Evolutionary conservation across 2,888 invertebrate species (phyloP).

Genomic region (Protophormia terraenovae): DNA sequence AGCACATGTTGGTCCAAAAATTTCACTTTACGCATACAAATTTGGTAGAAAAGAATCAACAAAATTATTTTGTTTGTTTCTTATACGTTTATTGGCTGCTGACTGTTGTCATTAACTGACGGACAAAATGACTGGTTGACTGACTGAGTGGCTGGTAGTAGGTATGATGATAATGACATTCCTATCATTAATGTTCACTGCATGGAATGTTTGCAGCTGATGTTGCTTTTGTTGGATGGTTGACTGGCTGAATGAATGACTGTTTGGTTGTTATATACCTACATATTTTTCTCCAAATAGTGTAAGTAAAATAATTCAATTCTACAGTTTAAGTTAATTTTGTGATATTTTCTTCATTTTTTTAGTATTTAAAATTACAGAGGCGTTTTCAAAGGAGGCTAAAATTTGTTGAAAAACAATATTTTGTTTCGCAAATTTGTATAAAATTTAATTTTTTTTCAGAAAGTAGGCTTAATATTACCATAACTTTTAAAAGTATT

Average conservation of each 20-base stretch:
- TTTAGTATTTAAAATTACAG: not conserved
- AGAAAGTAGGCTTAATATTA: no score
- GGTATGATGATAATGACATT: not conserved
- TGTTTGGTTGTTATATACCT: not conserved
- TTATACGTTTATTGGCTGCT: not conserved
- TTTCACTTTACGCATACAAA: slow-evolving; percentile 31
- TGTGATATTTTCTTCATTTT: not conserved
- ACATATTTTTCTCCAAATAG: not conserved
- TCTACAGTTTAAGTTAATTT: slow-evolving; percentile 27
- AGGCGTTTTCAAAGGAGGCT: no score
- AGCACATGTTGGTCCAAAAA: not conserved
- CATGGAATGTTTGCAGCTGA: not conserved
- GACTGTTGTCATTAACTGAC: not conserved
- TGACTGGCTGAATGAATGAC: not conserved
- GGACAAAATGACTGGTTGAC: not conserved
- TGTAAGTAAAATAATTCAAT: slow-evolving; percentile 38
- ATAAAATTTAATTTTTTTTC: no score
- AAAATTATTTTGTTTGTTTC: not conserved
- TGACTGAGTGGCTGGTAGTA: not conserved
- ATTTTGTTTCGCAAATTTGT: not conserved
- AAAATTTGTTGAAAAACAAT: not conserved
- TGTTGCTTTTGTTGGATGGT: not conserved
- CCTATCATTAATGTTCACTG: not conserved
- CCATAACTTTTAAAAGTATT: no score
- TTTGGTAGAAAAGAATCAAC: not conserved